Percentiles rank a stretch among this genome's conserved stretches.
Evolutionary conservation across 2,888 invertebrate genomes (phyloP).

Genomic region (Eupithecia inturbata): DNA sequence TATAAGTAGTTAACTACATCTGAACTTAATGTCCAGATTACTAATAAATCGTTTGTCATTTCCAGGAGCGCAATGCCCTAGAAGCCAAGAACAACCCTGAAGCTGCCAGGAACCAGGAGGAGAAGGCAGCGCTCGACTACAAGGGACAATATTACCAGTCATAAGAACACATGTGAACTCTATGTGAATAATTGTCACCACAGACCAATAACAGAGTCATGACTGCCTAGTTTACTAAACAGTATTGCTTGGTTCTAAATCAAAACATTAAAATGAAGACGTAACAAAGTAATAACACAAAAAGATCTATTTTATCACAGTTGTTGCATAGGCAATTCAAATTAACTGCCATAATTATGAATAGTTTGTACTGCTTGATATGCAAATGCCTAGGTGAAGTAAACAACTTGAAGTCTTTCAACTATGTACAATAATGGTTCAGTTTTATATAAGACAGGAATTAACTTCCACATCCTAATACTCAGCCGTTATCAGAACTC

Average conservation of each 20-base stretch:
- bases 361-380: slow-evolving; percentile 22
- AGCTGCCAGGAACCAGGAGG: slow-evolving; percentile 72
- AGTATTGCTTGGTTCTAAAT: slow-evolving; percentile 21
- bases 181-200: slow-evolving; percentile 36
- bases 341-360: slow-evolving; percentile 36
- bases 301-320: slow-evolving; percentile 9
- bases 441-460: slow-evolving; percentile 25
- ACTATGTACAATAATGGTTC: not conserved
- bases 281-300: slow-evolving; percentile 1
- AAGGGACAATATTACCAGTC: slow-evolving; percentile 86
- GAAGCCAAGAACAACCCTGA: slow-evolving; percentile 83
- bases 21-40: not conserved
- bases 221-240: slow-evolving; percentile 40
- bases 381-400: slow-evolving; percentile 18
- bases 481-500: slow-evolving; percentile 28
- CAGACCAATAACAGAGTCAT: slow-evolving; percentile 32
- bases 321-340: slow-evolving; percentile 19
- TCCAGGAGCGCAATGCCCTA: slow-evolving; percentile 84
- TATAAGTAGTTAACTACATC: not conserved
- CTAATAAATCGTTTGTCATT: slow-evolving; percentile 36
- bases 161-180: slow-evolving; percentile 50
- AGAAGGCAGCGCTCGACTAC: slow-evolving; percentile 83
- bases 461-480: slow-evolving; percentile 25
- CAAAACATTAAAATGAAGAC: not conserved
- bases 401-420: not conserved